phyloP scores from a whole-genome alignment of 2,797 vertebrate species.

The Calcarius lapponicus region DNA sequence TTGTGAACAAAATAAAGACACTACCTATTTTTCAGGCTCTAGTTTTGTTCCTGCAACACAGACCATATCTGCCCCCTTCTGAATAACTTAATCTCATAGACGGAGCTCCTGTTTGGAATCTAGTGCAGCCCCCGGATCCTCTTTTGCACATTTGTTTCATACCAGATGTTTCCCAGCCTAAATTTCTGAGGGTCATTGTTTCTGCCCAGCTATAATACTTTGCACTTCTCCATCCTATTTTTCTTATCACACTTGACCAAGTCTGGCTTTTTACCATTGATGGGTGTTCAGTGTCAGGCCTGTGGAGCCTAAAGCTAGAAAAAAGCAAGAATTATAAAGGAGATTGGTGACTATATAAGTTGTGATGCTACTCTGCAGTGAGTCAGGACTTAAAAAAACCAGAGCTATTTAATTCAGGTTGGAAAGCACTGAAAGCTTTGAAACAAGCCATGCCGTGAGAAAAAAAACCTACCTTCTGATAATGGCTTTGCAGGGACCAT shows the following conservation, averaged over 20 bases:
- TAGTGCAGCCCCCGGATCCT: background rate
- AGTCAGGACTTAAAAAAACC: background rate
- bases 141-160: background rate
- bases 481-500: background rate
- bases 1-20: background rate
- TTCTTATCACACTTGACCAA: background rate
- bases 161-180: background rate
- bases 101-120: background rate
- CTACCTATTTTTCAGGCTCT: background rate
- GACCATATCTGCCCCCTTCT: background rate
- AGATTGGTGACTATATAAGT: background rate
- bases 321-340: background rate
- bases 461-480: rapidly evolving
- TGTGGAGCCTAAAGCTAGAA: background rate
- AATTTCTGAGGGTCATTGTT: background rate
- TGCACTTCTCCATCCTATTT: background rate
- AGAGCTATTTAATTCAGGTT: background rate
- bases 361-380: background rate
- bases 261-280: background rate
- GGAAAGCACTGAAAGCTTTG: background rate
- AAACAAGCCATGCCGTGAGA: background rate
- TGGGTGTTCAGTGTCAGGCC: background rate
- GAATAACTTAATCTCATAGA: background rate
- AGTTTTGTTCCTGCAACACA: background rate
- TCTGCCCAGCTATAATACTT: background rate